Base-by-base conservation (phyloP, 2,113 vertebrate genomes). In the Caranx ignobilis region DNA sequence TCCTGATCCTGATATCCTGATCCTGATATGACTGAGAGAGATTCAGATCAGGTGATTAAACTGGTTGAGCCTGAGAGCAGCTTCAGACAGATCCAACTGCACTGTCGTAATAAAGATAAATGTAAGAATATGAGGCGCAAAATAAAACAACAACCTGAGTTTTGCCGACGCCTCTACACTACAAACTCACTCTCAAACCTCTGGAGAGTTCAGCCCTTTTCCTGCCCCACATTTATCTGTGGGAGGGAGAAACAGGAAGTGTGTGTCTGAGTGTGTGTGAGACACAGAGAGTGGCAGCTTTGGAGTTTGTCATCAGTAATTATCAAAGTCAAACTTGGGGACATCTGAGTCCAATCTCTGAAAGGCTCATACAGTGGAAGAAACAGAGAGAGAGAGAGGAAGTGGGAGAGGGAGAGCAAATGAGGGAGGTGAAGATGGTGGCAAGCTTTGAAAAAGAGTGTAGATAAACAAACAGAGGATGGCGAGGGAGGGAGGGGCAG, bases 221-320 rank as follows among this genome's bases (percentile, higher is more conserved):
- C 78, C 83, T 79, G 79, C 60, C 26, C 31, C 55, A 48, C 35
- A 15, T 86, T 88, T 88, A 85, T 83, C 85, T 77, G 32, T 2
- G 64, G 69, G 59, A 7, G 63, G 57, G 26, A 54, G 39, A 18
- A 13, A 35, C 64, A 84, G 81, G 77, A 75, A 71, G 67, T 59
- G 62, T 19, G 71, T 71, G 21, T 45, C 56, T 60, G 57, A 35
- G 47, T 35, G 59, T 37, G 72, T 39, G 54, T 50, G 50, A 18
- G 48, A 52, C 12, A 50, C 4, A 11, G 21, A 5, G 6, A 21
- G 15, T 47, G 21, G 32, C 1, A 45, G 48, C 16, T 61, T 71
- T 72, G 35, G 61, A 52, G 57, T 67, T 45, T 71, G 74, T 75
- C 78, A 64, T 83, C 80, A 77, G 69, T 13, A n/a, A 2, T 45